These are phyloP conservation scores for Chelonus insularis DNA, from an alignment of 1,140 invertebrate species.

Conservation along the genomic window DNA sequence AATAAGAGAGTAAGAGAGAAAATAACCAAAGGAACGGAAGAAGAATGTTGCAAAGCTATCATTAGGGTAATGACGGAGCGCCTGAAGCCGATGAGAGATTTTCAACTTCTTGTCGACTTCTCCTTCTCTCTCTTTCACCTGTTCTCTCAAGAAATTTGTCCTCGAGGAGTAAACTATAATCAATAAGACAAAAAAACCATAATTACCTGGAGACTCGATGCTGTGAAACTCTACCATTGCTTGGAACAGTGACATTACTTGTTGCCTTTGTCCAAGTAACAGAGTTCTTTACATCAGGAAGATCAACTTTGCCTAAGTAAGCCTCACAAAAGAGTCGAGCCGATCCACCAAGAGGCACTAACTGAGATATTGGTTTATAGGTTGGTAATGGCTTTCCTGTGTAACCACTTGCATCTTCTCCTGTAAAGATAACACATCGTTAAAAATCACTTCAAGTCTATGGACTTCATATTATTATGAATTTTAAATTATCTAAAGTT, in stretches of 20 bases:
- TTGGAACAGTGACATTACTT: constrained; percentile 60
- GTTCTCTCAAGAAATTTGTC: constrained; percentile 8
- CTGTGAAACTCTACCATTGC: constrained; percentile 55
- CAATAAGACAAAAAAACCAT: constrained; percentile 6
- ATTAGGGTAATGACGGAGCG: constrained; percentile 49
- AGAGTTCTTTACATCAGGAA: constrained; percentile 71
- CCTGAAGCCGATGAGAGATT: constrained; percentile 31
- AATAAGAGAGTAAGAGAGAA: constrained; percentile 25
- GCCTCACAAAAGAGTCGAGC: constrained; percentile 75
- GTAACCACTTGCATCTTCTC: constrained; percentile 52
- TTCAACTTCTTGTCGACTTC: constrained; percentile 25
- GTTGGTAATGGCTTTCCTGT: constrained; percentile 59
- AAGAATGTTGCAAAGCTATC: constrained; percentile 40
- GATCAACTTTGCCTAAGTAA: constrained; percentile 72
- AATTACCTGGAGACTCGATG: constrained; percentile 60
- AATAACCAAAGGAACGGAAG: constrained; percentile 30
- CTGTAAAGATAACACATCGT: constrained; percentile 38
- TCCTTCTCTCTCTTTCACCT: not conserved
- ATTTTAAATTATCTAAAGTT: too few species aligned
- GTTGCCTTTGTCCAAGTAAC: constrained; percentile 66
- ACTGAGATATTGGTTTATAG: constrained; percentile 55
- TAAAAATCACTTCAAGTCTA: constrained; percentile 16
- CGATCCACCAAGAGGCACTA: constrained; percentile 61
- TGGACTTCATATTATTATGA: not conserved
- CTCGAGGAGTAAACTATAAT: constrained; percentile 14